Evolutionary conservation across 2,888 invertebrate species (phyloP), one percentile per base, ranked within the genome.

Genomic region (Therioaphis trifolii): DNA sequence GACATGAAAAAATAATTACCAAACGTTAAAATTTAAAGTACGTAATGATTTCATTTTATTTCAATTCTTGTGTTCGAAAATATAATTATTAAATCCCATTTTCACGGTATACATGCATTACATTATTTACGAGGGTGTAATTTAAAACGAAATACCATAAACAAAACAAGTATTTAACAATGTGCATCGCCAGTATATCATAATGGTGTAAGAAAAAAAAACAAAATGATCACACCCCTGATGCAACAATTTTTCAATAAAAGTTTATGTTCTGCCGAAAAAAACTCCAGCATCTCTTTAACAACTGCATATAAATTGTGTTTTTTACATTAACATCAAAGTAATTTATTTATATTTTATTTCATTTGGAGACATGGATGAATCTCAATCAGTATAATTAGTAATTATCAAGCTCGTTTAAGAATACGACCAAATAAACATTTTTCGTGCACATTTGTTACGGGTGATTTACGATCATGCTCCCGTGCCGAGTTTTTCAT

Each of bases 51-150:
- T n/a, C n/a, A n/a, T 52, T 49, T 55, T 55, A 21, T n/a, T 55
- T 21, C 61, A 27, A 27, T 24, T 4, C 12, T 3, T 27, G 27
- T 14, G 58, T 9, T 4, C 12, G 27, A 27, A 18, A 61, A 61
- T 11, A 12, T 61, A 61, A 27, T 61, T 27, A 61, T 27, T 27
- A 27, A 61, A 14, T 12, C 61, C 14, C 12, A n/a, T 27, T 61
- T 27, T 61, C 61, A n/a, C 4, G 61, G 24, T 27, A 27, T n/a
- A 61, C n/a, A n/a, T n/a, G n/a, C n/a, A n/a, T n/a, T n/a, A n/a
- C 27, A 27, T 27, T 61, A 61, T 61, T 61, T 27, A 61, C 61
- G 61, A 27, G 61, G 61, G 27, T 14, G 61, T 61, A 61, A 27
- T 61, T 61, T 61, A 61, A 61, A 58, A 58, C 24, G 11, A 24